Percentiles rank a stretch among this genome's conserved stretches.
Evolutionary conservation across 2,797 vertebrate genomes (phyloP).

Genomic region (Sebastes iracundus): DNA sequence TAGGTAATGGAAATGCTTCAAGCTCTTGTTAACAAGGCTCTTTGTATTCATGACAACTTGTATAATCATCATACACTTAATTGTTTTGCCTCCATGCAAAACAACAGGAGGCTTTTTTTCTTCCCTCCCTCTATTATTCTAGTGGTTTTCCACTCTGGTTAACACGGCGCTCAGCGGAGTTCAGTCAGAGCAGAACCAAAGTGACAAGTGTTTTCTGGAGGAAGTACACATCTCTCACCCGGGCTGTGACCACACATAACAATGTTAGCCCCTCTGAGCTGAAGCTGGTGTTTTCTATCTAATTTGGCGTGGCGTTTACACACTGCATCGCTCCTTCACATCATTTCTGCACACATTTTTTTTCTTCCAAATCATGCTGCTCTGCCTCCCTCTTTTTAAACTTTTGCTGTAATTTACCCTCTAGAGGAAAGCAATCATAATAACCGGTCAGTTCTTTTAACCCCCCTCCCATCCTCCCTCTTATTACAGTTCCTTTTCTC

Average conservation of each 20-base stretch:
- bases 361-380: neutral
- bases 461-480: neutral
- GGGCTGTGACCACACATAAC: constrained; percentile 59
- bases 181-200: constrained; percentile 59
- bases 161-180: constrained; percentile 30
- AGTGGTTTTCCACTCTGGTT: constrained; percentile 43
- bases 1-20: neutral
- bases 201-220: constrained; percentile 71
- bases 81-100: constrained; percentile 17
- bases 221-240: constrained; percentile 55
- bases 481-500: constrained; percentile 24
- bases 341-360: constrained; percentile 15
- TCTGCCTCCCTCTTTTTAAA: neutral
- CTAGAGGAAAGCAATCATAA: constrained; percentile 9
- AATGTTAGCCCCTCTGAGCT: constrained; percentile 49
- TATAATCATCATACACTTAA: neutral
- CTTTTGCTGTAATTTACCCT: constrained; percentile 9
- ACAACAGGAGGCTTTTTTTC: neutral
- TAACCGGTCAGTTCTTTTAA: constrained; percentile 38
- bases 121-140: neutral
- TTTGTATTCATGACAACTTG: constrained; percentile 20
- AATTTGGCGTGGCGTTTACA: constrained; percentile 67
- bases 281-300: constrained; percentile 55
- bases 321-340: constrained; percentile 31
- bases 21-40: constrained; percentile 2